Evolutionary conservation across 1,140 invertebrate genomes (phyloP), one percentile per base, ranked within the genome.

Genomic region (Euura lappo): DNA sequence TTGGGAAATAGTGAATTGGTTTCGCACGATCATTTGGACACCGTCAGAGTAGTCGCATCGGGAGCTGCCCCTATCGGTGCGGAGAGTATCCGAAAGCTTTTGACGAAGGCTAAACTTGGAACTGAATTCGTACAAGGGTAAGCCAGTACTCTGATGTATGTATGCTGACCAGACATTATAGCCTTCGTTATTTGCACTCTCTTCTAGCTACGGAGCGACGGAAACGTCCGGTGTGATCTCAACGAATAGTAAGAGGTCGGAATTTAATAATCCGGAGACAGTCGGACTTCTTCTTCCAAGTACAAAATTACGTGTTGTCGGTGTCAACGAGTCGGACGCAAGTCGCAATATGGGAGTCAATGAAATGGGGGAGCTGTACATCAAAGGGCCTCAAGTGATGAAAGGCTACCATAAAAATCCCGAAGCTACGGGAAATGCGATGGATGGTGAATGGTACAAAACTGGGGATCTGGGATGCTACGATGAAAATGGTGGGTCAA

Each of bases 391-490:
- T 3, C 78, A 82, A 74, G 81, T 85, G 43, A 88, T 87, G 88
- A 88, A 88, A 70, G 90, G 90, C 3, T 92, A 92, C 80, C 87
- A 84, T 45, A 88, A 90, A 44, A 91, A n/a, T n/a, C n/a, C n/a
- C n/a, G n/a, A n/a, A n/a, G n/a, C n/a, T n/a, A n/a, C n/a, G n/a
- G n/a, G n/a, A 92, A 84, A 89, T 28, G 88, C 79, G 10, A 87
- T 92, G 65, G 80, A 82, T 43, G 91, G 92, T 74, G 92, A 92
- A 6, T 97, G 94, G 94, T 87, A 94, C 64, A 91, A 92, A 76
- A 95, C 94, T 64, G 95, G 95, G n/a, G 95, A 97, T 81, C 88
- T 96, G 45, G 94, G 91, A 1, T 92, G 91, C 79, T 92, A 91
- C 72, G 93, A 95, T 73, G 87, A 93, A 2, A 90, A 92, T 0